phyloP scores from a whole-genome alignment of 2,797 vertebrate genomes.

The Acipenser transmontanus region DNA sequence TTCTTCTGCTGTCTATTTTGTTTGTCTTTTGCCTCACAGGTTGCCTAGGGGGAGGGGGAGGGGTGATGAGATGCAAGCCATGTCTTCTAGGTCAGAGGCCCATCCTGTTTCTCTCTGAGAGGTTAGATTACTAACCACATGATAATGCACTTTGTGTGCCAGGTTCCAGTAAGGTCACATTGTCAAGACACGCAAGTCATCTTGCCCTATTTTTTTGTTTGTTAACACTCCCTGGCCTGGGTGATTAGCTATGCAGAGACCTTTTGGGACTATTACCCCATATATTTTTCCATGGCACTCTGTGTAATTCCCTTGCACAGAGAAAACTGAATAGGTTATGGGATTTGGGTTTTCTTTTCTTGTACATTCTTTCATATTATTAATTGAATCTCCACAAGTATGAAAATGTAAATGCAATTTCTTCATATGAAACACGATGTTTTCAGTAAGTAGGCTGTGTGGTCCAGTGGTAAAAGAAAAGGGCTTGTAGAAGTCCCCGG shows the following conservation, averaged over 20 bases:
- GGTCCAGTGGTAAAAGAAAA: no score
- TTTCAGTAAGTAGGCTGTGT: no score
- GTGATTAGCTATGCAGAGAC: conserved; percentile 7
- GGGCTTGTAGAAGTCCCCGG: no score
- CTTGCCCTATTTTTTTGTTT: conserved; percentile 5
- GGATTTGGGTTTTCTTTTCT: no score
- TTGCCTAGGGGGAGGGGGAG: conserved; percentile 6
- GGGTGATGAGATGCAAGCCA: conserved; percentile 2
- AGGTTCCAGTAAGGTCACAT: conserved; percentile 5
- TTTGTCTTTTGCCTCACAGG: conserved; percentile 13
- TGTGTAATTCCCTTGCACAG: no score
- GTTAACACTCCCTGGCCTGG: conserved; percentile 9
- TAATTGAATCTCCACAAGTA: neutral
- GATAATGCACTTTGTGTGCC: no score
- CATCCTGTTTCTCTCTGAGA: conserved; percentile 4
- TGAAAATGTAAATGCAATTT: neutral
- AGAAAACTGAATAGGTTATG: no score
- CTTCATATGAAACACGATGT: no score
- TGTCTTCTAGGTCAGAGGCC: conserved; percentile 15
- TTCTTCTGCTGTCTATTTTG: conserved; percentile 19
- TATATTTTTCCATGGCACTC: no score
- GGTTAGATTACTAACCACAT: neutral
- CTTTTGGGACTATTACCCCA: neutral
- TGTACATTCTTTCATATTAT: no score
- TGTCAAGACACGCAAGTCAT: neutral